These are phyloP conservation scores for Marasmarcha lunaedactyla DNA, from an alignment of 2,888 invertebrate genomes.

Conservation along the genomic window DNA sequence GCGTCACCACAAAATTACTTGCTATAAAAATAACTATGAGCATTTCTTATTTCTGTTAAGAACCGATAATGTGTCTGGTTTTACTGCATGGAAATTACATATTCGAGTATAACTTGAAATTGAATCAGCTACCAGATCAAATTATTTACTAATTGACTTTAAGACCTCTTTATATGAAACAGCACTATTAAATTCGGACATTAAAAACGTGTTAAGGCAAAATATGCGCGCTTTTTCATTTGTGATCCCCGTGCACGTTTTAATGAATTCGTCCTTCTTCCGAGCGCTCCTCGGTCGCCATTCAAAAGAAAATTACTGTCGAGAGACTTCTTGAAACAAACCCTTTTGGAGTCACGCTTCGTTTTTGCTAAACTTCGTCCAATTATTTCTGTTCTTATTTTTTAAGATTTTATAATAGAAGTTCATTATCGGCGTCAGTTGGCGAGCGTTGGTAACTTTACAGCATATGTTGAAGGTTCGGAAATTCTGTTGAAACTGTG, in stretches of 20 bases:
- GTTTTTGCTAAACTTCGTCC: slow-evolving; percentile 54
- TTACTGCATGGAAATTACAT: too few species aligned
- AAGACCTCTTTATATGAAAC: neutral
- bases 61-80: slow-evolving; percentile 42
- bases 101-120: too few species aligned
- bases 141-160: too few species aligned
- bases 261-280: slow-evolving; percentile 58
- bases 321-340: slow-evolving; percentile 55
- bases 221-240: slow-evolving; percentile 36
- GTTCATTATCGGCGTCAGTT: slow-evolving; percentile 61
- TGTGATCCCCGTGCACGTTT: slow-evolving; percentile 58
- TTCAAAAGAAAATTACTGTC: slow-evolving; percentile 62
- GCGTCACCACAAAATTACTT: slow-evolving; percentile 37
- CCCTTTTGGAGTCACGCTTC: slow-evolving; percentile 61
- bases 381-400: slow-evolving; percentile 54
- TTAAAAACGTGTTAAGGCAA: slow-evolving; percentile 38
- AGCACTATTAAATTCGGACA: neutral
- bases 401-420: slow-evolving; percentile 45
- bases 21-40: slow-evolving; percentile 43
- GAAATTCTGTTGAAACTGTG: slow-evolving; percentile 55
- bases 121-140: too few species aligned
- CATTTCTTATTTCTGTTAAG: slow-evolving; percentile 44
- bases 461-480: slow-evolving; percentile 51
- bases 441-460: slow-evolving; percentile 39
- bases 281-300: slow-evolving; percentile 45